A percentile compares a stretch with the other conserved stretches of the same genome.
These are phyloP conservation scores for Macroglossus sobrinus DNA, from an alignment of 2,113 vertebrate genomes.

Conservation along the genomic window DNA sequence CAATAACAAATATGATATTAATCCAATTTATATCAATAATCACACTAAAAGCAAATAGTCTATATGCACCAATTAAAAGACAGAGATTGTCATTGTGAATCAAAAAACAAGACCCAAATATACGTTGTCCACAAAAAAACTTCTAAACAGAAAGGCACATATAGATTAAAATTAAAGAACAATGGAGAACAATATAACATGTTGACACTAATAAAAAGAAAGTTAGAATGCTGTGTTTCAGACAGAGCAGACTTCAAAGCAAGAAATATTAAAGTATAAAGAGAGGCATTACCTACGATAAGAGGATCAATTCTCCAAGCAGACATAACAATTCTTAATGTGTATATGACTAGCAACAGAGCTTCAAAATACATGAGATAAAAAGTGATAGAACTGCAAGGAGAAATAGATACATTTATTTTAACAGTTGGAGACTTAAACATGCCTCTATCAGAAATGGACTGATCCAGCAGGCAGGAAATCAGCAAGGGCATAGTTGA, in stretches of 20 bases:
- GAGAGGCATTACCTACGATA: not conserved
- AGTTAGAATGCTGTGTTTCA: not conserved
- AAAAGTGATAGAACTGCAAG: not conserved
- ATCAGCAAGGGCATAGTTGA: not conserved
- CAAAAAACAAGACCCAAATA: not conserved
- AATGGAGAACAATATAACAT: not conserved
- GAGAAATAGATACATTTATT: not conserved
- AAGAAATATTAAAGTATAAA: not conserved
- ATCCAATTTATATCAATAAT: not conserved
- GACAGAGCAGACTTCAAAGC: not conserved
- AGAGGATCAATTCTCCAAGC: not conserved
- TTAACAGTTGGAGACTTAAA: not conserved
- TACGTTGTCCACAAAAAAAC: not conserved
- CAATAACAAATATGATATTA: not conserved
- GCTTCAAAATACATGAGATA: not conserved
- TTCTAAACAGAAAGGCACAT: not conserved
- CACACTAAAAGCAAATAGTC: too few relatives aligned
- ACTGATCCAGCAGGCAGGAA: not conserved
- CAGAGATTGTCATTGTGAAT: not conserved
- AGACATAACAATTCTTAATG: not conserved
- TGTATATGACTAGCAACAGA: not conserved
- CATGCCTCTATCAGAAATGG: not conserved
- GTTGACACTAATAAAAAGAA: not conserved
- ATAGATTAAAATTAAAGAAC: not conserved
- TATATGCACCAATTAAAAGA: not conserved